Percentiles rank a stretch among this genome's conserved stretches.
Conservation (phyloP, 2,888 invertebrate species). For the Pachliopta kotzebuea region DNA sequence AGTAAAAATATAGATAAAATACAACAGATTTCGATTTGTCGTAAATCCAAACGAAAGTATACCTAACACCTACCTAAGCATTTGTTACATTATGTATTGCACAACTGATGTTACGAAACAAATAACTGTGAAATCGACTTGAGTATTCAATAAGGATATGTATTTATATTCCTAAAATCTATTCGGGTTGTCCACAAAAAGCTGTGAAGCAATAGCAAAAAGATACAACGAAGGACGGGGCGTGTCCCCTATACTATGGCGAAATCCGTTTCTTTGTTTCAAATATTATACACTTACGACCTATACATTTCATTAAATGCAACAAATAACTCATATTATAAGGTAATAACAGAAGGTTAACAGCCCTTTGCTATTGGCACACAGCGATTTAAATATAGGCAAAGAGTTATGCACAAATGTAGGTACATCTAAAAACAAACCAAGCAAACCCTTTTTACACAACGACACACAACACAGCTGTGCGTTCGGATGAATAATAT, state of each 20-base stretch:
- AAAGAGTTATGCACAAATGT: conserved; percentile 67
- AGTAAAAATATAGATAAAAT: conserved; percentile 77
- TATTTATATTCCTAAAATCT: conserved; percentile 70
- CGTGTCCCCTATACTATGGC: conserved; percentile 51
- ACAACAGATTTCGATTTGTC: conserved; percentile 76
- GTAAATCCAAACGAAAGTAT: conserved; percentile 76
- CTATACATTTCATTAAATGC: conserved; percentile 34
- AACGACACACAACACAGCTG: conserved; percentile 71
- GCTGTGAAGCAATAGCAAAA: conserved; percentile 72
- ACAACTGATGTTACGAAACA: conserved; percentile 72
- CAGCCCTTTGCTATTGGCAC: conserved; percentile 70
- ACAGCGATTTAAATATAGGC: conserved; percentile 64
- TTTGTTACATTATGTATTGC: conserved; percentile 75
- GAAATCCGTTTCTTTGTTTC: conserved; percentile 50
- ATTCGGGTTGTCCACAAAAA: conserved; percentile 61
- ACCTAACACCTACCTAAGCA: conserved; percentile 77
- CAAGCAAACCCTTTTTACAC: conserved; percentile 75
- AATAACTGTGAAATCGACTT: conserved; percentile 67
- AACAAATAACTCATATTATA: conserved; percentile 33
- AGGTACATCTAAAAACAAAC: conserved; percentile 71
- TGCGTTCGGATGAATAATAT: conserved; percentile 66
- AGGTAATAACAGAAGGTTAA: conserved; percentile 32
- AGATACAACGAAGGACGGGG: conserved; percentile 39
- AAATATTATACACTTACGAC: conserved; percentile 40
- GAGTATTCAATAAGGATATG: conserved; percentile 79